Evolutionary conservation across 2,888 invertebrate genomes (phyloP).

Genomic region (Diarsia mendica): DNA sequence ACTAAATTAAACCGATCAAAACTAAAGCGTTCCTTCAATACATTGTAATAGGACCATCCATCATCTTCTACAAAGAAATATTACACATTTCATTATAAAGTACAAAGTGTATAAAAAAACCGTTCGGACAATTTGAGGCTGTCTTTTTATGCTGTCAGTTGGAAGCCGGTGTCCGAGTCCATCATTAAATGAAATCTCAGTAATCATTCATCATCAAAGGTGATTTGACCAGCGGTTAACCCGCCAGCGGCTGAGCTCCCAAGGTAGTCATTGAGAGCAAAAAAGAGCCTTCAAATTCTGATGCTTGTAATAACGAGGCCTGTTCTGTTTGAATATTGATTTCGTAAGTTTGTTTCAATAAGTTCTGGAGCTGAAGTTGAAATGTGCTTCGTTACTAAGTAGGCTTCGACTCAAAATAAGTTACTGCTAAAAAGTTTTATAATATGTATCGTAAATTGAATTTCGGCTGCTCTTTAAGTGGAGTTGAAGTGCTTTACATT

Average conservation of each 20-base stretch:
- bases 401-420: slow-evolving; percentile 7
- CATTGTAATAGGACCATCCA: slow-evolving; percentile 66
- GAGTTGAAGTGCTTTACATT: slow-evolving; percentile 13
- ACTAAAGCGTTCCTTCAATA: slow-evolving; percentile 65
- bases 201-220: slow-evolving; percentile 89
- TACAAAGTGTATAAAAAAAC: slow-evolving; percentile 69
- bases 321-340: slow-evolving; percentile 67
- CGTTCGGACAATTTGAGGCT: slow-evolving; percentile 70
- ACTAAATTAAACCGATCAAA: slow-evolving; percentile 65
- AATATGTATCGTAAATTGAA: slow-evolving; percentile 16
- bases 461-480: not conserved
- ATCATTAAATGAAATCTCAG: slow-evolving; percentile 88
- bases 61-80: slow-evolving; percentile 73
- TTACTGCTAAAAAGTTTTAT: slow-evolving; percentile 22
- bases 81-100: slow-evolving; percentile 81
- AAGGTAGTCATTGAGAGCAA: slow-evolving; percentile 78
- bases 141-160: slow-evolving; percentile 81
- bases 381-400: slow-evolving; percentile 21
- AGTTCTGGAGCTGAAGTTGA: slow-evolving; percentile 21
- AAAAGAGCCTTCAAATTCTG: slow-evolving; percentile 72
- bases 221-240: slow-evolving; percentile 85
- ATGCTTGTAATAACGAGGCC: slow-evolving; percentile 72
- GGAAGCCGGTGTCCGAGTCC: slow-evolving; percentile 79
- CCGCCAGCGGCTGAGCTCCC: slow-evolving; percentile 79
- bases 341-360: slow-evolving; percentile 45